Evolutionary conservation across 2,797 vertebrate species (phyloP).

Genomic region (Perodicticus potto): DNA sequence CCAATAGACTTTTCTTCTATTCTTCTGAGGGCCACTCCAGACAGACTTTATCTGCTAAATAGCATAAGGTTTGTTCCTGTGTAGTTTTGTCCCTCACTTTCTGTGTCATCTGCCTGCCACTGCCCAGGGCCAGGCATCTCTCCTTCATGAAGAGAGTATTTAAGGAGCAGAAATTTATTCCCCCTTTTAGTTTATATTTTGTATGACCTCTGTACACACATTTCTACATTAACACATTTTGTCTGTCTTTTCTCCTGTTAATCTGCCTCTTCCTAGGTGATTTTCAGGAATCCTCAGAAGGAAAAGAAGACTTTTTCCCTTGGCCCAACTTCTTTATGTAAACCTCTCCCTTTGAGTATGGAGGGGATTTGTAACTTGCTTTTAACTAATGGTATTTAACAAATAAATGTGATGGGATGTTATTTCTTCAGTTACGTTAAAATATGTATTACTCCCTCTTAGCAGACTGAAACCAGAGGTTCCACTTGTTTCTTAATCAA

Average conservation of each 20-base stretch:
- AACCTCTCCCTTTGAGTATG: not conserved
- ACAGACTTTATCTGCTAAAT: not conserved
- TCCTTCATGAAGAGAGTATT: not conserved
- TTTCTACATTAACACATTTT: not conserved
- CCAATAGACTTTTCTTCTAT: not conserved
- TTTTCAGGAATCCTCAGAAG: not conserved
- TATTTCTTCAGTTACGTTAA: not conserved
- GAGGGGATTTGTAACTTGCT: not conserved
- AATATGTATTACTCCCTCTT: not conserved
- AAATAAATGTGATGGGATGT: not conserved
- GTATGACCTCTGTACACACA: not conserved
- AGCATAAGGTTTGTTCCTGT: not conserved
- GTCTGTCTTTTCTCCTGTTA: not conserved
- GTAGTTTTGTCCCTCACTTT: not conserved
- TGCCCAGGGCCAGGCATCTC: rapidly evolving
- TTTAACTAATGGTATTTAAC: not conserved
- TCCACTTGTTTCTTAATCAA: not conserved
- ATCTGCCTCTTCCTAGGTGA: not conserved
- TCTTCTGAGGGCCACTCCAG: not conserved
- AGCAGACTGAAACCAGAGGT: not conserved
- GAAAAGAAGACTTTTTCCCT: not conserved
- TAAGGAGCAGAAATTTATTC: not conserved
- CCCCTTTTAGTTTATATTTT: not conserved
- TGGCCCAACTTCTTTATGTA: not conserved
- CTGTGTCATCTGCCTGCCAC: not conserved